Conservation (phyloP, 2,888 invertebrate genomes). For the Euplexia lucipara region DNA sequence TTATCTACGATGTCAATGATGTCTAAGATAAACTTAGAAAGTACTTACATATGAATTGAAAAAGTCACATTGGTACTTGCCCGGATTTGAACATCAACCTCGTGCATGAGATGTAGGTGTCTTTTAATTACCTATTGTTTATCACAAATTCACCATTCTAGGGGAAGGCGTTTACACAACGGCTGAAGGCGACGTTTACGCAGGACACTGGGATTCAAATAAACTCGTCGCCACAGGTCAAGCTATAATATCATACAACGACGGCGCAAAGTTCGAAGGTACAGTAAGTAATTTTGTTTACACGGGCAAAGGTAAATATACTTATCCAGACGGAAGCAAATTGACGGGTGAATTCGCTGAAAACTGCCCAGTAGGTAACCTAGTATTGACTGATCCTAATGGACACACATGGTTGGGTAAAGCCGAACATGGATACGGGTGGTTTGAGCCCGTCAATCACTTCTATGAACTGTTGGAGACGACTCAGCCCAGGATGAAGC, state of each 20-base stretch:
- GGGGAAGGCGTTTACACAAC: slow-evolving; percentile 91
- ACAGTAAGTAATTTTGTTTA: slow-evolving; percentile 86
- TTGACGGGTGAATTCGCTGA: slow-evolving; percentile 86
- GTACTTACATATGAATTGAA: too few species aligned
- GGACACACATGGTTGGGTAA: slow-evolving; percentile 89
- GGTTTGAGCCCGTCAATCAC: slow-evolving; percentile 85
- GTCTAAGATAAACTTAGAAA: too few species aligned
- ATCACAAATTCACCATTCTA: slow-evolving; percentile 59
- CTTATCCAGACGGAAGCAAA: slow-evolving; percentile 87
- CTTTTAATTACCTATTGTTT: too few species aligned
- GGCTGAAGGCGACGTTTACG: slow-evolving; percentile 91
- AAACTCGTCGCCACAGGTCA: slow-evolving; percentile 79
- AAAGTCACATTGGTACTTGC: too few species aligned
- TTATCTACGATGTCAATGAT: too few species aligned
- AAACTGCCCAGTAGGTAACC: slow-evolving; percentile 86
- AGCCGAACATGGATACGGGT: slow-evolving; percentile 81
- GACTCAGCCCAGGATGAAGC: slow-evolving; percentile 56
- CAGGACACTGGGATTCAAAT: slow-evolving; percentile 90
- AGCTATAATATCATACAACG: slow-evolving; percentile 81
- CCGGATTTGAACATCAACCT: too few species aligned
- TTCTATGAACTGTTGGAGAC: slow-evolving; percentile 81
- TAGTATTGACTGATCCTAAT: slow-evolving; percentile 88
- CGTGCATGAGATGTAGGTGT: too few species aligned
- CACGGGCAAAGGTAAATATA: slow-evolving; percentile 86
- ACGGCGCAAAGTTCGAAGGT: slow-evolving; percentile 89